phyloP scores from a whole-genome alignment of 2,113 vertebrate species.

The Tiliqua scincoides region DNA sequence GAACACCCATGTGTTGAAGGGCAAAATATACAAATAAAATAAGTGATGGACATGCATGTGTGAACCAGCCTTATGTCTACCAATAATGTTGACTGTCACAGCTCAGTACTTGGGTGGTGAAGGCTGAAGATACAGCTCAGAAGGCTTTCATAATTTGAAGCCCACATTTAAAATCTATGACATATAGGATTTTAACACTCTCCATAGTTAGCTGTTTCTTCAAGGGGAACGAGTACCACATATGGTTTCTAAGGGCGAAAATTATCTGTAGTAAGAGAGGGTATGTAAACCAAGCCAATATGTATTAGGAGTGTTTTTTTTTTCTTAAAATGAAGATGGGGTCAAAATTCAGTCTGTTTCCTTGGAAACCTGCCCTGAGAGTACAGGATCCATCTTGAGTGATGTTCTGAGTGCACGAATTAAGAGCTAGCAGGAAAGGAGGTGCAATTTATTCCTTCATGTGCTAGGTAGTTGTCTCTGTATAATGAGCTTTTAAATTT shows the following conservation, averaged over 20 bases:
- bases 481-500: conserved; percentile 51
- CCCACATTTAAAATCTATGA: background rate
- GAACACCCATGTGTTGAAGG: no score
- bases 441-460: background rate
- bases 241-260: background rate
- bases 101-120: background rate
- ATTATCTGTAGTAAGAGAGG: background rate
- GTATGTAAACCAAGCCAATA: background rate
- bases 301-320: background rate
- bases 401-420: background rate
- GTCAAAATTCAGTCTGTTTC: background rate
- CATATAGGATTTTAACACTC: background rate
- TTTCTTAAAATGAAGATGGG: background rate
- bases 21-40: no score
- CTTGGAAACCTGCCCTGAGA: conserved; percentile 17
- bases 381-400: background rate
- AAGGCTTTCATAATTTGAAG: background rate
- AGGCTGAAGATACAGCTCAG: background rate
- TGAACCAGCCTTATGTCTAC: no score
- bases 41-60: no score
- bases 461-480: conserved; percentile 20
- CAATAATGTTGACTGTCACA: no score
- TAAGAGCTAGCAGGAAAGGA: background rate
- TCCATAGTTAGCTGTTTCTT: background rate
- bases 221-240: background rate